Base-by-base conservation (phyloP, 2,113 vertebrate genomes). In the Tor tambroides region DNA sequence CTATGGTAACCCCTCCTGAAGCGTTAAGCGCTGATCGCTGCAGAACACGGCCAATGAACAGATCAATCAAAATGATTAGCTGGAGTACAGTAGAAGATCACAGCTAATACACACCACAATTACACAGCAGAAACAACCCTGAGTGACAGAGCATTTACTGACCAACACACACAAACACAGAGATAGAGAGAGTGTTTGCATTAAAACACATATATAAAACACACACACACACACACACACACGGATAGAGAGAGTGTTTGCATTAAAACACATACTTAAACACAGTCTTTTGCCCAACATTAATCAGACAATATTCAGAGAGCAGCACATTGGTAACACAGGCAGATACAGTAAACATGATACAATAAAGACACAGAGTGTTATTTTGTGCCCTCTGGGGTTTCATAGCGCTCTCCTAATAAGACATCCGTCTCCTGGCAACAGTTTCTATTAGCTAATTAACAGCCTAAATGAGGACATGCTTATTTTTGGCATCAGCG, bases 321-420 rank as follows among this genome's bases (percentile, higher is more conserved):
- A 72, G 35, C 35, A 12, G 10, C 11, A 19, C 74, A 28, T 41
- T 28, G 74, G 11, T 49, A 14, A 80, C 87, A 87, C 88, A 92
- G 91, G 91, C 90, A 94, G 90, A 90, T 87, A 91, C 89, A 89
- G 56, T 75, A 41, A 86, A 90, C 89, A 92, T n/a, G 28, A 61
- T 51, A 30, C 46, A 89, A 89, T 91, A 87, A 79, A 87, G 86
- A 11, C 59, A 89, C 91, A 92, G 30, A 92, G 30, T 86, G 88
- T 88, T 7, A 85, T 88, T 91, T 89, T 67, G 65, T 67, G 65
- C 85, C 85, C 88, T 80, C 43, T 35, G 86, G 89, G 88, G 89
- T 87, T 87, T 89, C 59, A 78, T 80, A 74, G 59, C 74, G 5
- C 43, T 63, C 56, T 79, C 67, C 72, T 89, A 89, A 90, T 89